Base-by-base conservation (phyloP, 2,113 vertebrate species). In the Oreochromis spilurus region DNA sequence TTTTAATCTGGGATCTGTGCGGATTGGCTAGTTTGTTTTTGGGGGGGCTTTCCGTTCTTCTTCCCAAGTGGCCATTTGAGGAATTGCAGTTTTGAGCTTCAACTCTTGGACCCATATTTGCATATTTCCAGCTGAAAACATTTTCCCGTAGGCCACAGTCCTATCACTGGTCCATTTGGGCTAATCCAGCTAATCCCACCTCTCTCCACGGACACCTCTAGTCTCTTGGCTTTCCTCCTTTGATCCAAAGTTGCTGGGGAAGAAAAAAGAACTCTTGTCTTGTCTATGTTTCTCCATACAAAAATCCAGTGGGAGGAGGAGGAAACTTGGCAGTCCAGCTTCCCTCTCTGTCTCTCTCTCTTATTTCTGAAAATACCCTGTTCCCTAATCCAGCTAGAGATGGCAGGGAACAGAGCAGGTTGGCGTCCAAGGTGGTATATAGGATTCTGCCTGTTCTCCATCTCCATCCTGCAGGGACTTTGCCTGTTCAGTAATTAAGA, bases 121-220 rank as follows among this genome's bases (percentile, higher is more conserved):
- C 40, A 48, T 4, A 29, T 81, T 84, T 82, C 83, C 79, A 55
- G 79, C 86, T 87, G 89, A 90, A 86, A 88, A 62, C 7, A 48
- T 81, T 78, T 81, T 24, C 80, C 83, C 57, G 83, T 16, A 89
- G 70, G 65, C 31, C 84, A 82, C 67, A 29, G 84, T 89, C 67
- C 87, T 86, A 89, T 90, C 87, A 90, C 70, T 87, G 84, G 21
- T 86, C 65, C 58, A 67, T 93, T 89, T 88, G 43, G 77, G 81
- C 58, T 90, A 92, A 95, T 92, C 90, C 92, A 81, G 79, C 55
- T 92, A 91, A 94, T 93, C 92, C 93, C 29, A n/a, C 80, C 54
- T 85, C 67, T 91, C 86, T 81, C 82, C 13, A 9, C 1, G 3
- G 90, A 85, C 82, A 82, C 85, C 84, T 89, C 52, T 2, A 72